Evolutionary conservation across 1,140 invertebrate genomes (phyloP).

Genomic region (Drosophila ogumai): DNA sequence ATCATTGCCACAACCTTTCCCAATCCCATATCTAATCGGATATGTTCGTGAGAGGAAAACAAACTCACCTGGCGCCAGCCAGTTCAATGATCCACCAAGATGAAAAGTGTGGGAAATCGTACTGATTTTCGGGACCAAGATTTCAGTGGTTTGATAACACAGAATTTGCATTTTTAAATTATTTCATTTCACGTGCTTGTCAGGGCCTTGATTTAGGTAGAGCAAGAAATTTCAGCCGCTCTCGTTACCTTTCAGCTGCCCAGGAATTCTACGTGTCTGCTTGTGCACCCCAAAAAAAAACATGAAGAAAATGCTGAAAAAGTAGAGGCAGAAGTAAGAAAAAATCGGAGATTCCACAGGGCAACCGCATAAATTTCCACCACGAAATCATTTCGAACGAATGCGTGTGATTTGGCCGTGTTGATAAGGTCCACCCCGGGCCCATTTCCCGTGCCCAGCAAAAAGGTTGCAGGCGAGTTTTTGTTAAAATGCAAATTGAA

Average conservation of each 20-base stretch:
- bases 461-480: conserved; percentile 52
- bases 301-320: conserved; percentile 26
- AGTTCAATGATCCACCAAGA: conserved; percentile 37
- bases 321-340: conserved; percentile 15
- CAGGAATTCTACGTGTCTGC: conserved; percentile 56
- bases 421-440: conserved; percentile 59
- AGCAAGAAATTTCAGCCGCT: conserved; percentile 42
- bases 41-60: conserved; percentile 39
- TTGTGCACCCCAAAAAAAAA: conserved; percentile 6
- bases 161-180: conserved; percentile 76
- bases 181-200: conserved; percentile 79
- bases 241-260: conserved; percentile 46
- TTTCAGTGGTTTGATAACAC: conserved; percentile 56
- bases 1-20: not conserved
- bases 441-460: conserved; percentile 18
- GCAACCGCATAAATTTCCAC: conserved; percentile 67
- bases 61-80: conserved; percentile 27
- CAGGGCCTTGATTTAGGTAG: conserved; percentile 73
- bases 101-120: conserved; percentile 12
- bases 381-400: conserved; percentile 67
- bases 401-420: conserved; percentile 72
- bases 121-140: conserved; percentile 63
- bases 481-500: conserved; percentile 77
- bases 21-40: conserved; percentile 5
- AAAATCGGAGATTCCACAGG: conserved; percentile 38